Base-by-base conservation (phyloP, 2,888 invertebrate species). In the Cerastis rubricosa region DNA sequence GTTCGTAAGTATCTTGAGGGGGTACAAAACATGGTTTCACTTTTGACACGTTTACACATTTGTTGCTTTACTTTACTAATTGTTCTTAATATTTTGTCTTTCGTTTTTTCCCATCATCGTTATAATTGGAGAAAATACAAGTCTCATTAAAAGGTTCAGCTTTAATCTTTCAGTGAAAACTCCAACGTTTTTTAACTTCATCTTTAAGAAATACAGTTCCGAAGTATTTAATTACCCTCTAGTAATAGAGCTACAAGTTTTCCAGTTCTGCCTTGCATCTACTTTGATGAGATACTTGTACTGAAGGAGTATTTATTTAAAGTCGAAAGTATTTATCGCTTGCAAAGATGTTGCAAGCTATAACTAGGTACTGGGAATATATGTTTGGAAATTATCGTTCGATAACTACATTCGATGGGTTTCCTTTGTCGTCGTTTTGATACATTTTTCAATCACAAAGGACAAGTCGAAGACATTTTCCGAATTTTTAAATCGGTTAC, bases 121-220 rank as follows among this genome's bases (percentile, higher is more conserved):
- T 7, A 57, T 35, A 5, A 22, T 40, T 51, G 29, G n/a, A 75
- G 1, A 64, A 47, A 64, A 65, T 22, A 22, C 49, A 59, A 43
- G 29, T 12, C n/a, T 49, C 40, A 67, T 64, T 61, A 25, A 65
- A 83, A 35, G 3, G 0, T 67, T 61, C 40, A 68, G 45, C 40
- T 80, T 71, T 54, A 51, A 81, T 66, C 45, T 19, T 54, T 9
- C 63, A 61, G 47, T 66, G 63, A 19, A 66, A 70, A 59, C 72
- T 64, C 11, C 12, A n/a, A 35, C 35, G 17, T 63, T 71, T 84
- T 80, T 80, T 80, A 80, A 71, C 84, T 84, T 76, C 25, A 66
- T 57, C 71, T 73, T 29, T 29, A 71, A 49, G 25, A 54, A 69
- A 64, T 83, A 47, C 51, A 25, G 69, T 45, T 74, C 14, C 7